A percentile compares a stretch with the other conserved stretches of the same genome.
phyloP scores from a whole-genome alignment of 1,140 invertebrate genomes.

The Rhizoglyphus robini region DNA sequence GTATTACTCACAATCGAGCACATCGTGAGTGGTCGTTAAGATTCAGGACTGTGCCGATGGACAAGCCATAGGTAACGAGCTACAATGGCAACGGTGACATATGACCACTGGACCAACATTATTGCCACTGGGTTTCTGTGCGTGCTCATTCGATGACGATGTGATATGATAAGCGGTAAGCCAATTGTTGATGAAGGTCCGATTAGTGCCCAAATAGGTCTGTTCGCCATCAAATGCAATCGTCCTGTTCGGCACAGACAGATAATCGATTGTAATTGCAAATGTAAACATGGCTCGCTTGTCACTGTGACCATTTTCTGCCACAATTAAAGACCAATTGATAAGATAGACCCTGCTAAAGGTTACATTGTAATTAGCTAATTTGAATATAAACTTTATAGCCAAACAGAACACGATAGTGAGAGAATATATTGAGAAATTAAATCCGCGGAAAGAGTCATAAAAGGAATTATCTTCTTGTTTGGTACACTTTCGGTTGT shows the following conservation, averaged over 20 bases:
- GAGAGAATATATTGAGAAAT: too few species aligned
- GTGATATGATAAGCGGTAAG: background rate
- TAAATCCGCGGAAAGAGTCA: too few species aligned
- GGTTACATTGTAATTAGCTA: too few species aligned
- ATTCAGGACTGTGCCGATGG: too few species aligned
- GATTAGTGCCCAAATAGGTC: background rate
- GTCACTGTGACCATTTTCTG: background rate
- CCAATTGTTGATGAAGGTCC: background rate
- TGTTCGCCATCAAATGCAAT: background rate
- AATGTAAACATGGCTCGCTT: background rate
- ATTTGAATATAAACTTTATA: too few species aligned
- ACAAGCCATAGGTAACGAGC: background rate
- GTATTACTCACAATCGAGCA: too few species aligned
- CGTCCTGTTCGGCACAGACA: too few species aligned
- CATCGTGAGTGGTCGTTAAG: too few species aligned
- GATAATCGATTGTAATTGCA: background rate
- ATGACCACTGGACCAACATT: background rate
- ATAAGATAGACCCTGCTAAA: too few species aligned
- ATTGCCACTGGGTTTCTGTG: background rate
- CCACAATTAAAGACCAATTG: background rate
- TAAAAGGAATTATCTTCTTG: too few species aligned
- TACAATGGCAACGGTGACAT: background rate
- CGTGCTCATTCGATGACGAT: background rate
- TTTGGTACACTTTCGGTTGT: too few species aligned
- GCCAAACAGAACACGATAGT: too few species aligned